Evolutionary conservation across 2,797 vertebrate species (phyloP).

Genomic region (Myotis pilosus): DNA sequence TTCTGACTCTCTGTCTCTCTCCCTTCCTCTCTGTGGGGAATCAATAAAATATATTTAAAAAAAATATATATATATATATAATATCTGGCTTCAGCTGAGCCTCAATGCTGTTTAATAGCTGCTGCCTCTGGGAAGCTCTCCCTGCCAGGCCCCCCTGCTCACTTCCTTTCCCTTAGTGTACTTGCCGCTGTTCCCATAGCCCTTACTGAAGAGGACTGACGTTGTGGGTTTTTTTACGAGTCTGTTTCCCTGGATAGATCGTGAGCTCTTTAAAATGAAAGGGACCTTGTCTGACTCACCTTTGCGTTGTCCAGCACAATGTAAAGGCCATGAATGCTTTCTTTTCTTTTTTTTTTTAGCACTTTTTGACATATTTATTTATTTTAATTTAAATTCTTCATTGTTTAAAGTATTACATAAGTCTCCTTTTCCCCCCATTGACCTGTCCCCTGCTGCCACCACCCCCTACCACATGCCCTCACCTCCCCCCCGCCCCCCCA

Average conservation of each 20-base stretch:
- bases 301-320: background rate
- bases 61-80: background rate
- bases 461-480: too few relatives aligned
- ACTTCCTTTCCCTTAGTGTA: background rate
- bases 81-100: background rate
- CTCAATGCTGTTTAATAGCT: background rate
- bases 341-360: too few relatives aligned
- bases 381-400: too few relatives aligned
- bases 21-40: too few relatives aligned
- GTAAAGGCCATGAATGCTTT: background rate
- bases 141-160: background rate
- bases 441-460: too few relatives aligned
- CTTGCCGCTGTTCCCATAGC: background rate
- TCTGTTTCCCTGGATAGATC: background rate
- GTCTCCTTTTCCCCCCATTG: too few relatives aligned
- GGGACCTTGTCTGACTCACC: background rate
- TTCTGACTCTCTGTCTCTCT: too few relatives aligned
- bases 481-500: too few relatives aligned
- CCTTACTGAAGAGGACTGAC: background rate
- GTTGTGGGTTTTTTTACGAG: background rate
- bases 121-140: background rate
- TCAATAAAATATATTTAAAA: too few relatives aligned
- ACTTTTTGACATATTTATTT: too few relatives aligned
- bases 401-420: too few relatives aligned
- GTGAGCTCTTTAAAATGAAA: constrained; percentile 3